phyloP scores from a whole-genome alignment of 1,140 invertebrate species.

The Leptinotarsa texana region DNA sequence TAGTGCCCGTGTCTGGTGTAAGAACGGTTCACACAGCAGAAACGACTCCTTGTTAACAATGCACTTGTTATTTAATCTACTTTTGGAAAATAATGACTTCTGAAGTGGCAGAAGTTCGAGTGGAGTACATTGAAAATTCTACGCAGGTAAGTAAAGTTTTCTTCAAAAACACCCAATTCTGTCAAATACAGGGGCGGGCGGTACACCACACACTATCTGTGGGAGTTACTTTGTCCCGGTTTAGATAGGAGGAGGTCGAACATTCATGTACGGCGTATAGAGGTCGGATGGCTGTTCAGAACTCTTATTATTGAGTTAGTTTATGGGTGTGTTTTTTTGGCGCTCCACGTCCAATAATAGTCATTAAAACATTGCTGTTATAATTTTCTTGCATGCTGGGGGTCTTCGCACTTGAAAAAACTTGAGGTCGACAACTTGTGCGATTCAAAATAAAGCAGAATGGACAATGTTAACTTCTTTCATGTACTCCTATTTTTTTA shows the following conservation, averaged over 20 bases:
- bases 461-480: too few species aligned
- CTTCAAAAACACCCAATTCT: neutral
- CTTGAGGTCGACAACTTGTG: too few species aligned
- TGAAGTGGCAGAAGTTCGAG: conserved; percentile 38
- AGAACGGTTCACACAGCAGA: conserved; percentile 25
- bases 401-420: neutral
- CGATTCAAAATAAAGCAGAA: too few species aligned
- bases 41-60: conserved; percentile 23
- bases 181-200: conserved; percentile 32
- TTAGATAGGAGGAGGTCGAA: conserved; percentile 47
- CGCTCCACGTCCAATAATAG: conserved; percentile 26
- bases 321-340: conserved; percentile 32
- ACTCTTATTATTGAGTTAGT: conserved; percentile 31
- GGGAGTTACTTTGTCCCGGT: conserved; percentile 50
- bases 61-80: conserved; percentile 26
- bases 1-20: conserved; percentile 2
- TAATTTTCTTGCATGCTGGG: neutral
- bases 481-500: too few species aligned
- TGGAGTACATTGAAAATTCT: conserved; percentile 35
- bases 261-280: conserved; percentile 41
- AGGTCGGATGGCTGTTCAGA: conserved; percentile 27
- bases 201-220: conserved; percentile 44
- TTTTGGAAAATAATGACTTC: conserved; percentile 35
- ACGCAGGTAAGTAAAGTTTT: conserved; percentile 34
- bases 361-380: neutral